Evolutionary conservation across 2,888 invertebrate genomes (phyloP).

Genomic region (Lacanobia oleracea): DNA sequence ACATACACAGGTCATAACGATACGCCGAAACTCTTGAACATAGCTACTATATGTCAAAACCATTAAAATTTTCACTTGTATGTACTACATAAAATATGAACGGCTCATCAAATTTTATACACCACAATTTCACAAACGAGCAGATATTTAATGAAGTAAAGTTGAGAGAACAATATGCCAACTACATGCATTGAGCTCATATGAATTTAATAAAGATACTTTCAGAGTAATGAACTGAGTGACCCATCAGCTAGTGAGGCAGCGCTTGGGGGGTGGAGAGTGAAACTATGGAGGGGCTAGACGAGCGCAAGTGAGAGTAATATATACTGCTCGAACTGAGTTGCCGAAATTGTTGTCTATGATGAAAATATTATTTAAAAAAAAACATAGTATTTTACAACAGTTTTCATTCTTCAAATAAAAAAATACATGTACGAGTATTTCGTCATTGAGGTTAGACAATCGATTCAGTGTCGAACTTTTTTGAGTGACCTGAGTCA

Average conservation of each 20-base stretch:
- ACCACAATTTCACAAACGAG: constrained; percentile 34
- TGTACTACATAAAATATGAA: constrained; percentile 18
- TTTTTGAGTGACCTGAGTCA: background rate
- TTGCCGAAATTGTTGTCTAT: background rate
- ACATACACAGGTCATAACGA: background rate
- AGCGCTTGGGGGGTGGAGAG: background rate
- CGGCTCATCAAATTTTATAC: constrained; percentile 27
- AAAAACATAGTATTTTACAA: no score
- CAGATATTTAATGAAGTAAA: constrained; percentile 41
- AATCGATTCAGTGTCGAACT: no score
- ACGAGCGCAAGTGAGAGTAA: background rate
- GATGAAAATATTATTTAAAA: no score
- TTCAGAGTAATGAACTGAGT: constrained; percentile 24
- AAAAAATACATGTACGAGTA: no score
- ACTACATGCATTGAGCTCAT: constrained; percentile 27
- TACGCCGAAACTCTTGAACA: background rate
- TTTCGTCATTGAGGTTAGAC: no score
- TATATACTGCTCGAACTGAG: constrained; percentile 9
- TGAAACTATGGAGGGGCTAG: background rate
- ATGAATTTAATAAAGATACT: constrained; percentile 36
- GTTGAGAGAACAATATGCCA: constrained; percentile 27
- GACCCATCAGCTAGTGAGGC: background rate
- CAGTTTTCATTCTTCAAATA: no score
- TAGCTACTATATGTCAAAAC: constrained; percentile 16
- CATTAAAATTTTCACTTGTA: constrained; percentile 25